Evolutionary conservation across 2,888 invertebrate species (phyloP).

Genomic region (Desoria tigrina): DNA sequence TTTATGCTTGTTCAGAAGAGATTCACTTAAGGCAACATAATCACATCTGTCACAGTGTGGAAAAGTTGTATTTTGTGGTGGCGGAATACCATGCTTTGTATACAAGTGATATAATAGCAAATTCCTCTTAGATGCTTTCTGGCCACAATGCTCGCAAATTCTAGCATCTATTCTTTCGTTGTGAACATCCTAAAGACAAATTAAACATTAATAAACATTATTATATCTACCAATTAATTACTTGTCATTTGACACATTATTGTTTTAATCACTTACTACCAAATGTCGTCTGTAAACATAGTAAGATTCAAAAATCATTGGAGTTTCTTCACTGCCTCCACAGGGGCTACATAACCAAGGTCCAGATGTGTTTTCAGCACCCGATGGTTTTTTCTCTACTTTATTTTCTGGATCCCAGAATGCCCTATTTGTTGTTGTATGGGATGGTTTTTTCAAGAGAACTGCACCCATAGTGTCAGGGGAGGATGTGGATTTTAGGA

Average conservation of each 20-base stretch:
- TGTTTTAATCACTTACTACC: constrained; percentile 58
- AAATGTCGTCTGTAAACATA: constrained; percentile 78
- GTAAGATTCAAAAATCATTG: constrained; percentile 73
- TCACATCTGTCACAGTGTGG: constrained; percentile 77
- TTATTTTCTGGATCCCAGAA: constrained; percentile 51
- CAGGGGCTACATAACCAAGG: constrained; percentile 82
- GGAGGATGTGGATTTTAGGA: constrained; percentile 56
- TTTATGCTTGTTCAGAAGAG: constrained; percentile 71
- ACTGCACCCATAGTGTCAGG: constrained; percentile 37
- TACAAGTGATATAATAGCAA: constrained; percentile 76
- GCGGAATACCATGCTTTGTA: constrained; percentile 73
- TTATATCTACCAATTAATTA: constrained; percentile 3
- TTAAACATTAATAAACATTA: not conserved
- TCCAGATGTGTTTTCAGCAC: constrained; percentile 59
- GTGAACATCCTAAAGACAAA: constrained; percentile 49
- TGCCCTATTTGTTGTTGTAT: constrained; percentile 29
- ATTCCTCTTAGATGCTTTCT: constrained; percentile 71
- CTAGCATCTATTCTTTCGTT: constrained; percentile 56
- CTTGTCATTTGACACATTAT: constrained; percentile 57
- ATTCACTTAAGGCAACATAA: constrained; percentile 73
- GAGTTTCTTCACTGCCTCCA: constrained; percentile 65
- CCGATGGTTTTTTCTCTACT: constrained; percentile 50
- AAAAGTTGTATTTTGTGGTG: constrained; percentile 70
- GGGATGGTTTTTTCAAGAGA: constrained; percentile 43
- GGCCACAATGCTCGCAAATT: constrained; percentile 83